Evolutionary conservation across 2,888 invertebrate species (phyloP).

Genomic region (Bibio marci): DNA sequence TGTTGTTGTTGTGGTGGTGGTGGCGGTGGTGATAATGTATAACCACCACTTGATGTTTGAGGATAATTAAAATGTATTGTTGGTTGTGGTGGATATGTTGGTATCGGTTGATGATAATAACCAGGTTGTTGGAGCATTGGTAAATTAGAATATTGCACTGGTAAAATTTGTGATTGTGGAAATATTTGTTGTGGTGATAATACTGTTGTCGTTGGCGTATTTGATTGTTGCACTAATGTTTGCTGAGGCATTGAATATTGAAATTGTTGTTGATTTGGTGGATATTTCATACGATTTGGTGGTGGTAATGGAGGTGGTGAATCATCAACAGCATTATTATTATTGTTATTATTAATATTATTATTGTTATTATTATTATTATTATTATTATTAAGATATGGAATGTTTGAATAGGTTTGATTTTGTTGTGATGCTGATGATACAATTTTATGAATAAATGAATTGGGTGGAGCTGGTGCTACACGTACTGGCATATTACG

Average conservation of each 20-base stretch:
- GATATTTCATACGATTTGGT: too few relatives aligned
- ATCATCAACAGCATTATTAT: too few relatives aligned
- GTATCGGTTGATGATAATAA: slow-evolving; percentile 9
- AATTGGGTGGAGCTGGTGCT: slow-evolving; percentile 3
- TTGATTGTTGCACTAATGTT: slow-evolving; percentile 10
- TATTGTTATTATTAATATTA: slow-evolving; percentile 10
- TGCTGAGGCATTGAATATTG: too few relatives aligned
- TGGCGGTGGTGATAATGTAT: slow-evolving; percentile 6
- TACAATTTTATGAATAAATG: neutral
- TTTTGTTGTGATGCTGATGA: slow-evolving; percentile 14
- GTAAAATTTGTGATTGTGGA: slow-evolving; percentile 28
- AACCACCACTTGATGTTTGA: slow-evolving; percentile 2
- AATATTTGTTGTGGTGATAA: slow-evolving; percentile 25
- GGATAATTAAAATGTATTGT: slow-evolving; percentile 8
- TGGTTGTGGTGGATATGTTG: slow-evolving; percentile 2
- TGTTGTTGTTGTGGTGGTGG: slow-evolving; percentile 4
- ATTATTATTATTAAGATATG: too few relatives aligned
- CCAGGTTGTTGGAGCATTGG: slow-evolving; percentile 26
- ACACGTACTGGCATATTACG: slow-evolving; percentile 2
- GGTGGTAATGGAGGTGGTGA: slow-evolving; percentile 10
- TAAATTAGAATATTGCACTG: slow-evolving; percentile 27
- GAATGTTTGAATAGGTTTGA: too few relatives aligned
- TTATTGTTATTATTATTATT: slow-evolving; percentile 13
- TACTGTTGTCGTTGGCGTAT: slow-evolving; percentile 8
- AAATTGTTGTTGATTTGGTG: slow-evolving; percentile 8